These are phyloP conservation scores for Anthopleura xanthogrammica DNA, from an alignment of 92 coral and sea anemone species.

Conservation along the genomic window DNA sequence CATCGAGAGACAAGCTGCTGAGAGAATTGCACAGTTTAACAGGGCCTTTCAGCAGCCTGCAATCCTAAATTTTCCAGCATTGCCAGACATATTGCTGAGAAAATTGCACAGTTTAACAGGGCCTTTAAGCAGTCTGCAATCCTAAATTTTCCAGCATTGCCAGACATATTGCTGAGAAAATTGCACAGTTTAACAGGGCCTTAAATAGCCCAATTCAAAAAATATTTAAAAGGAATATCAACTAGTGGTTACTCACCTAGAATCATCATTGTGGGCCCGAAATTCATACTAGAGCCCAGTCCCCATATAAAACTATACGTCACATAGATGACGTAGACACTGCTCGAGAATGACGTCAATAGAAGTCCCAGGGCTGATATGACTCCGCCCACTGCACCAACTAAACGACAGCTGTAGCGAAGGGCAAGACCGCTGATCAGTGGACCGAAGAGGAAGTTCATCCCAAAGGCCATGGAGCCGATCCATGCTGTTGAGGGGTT, in stretches of 20 bases:
- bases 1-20: no score
- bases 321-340: conserved; percentile 74
- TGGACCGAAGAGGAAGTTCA: conserved; percentile 88
- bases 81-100: no score
- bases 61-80: no score
- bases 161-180: no score
- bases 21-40: no score
- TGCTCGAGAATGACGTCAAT: conserved; percentile 81
- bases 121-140: no score
- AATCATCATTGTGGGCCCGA: conserved; percentile 87
- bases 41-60: no score
- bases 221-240: neutral
- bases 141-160: no score
- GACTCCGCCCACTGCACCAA: conserved; percentile 71
- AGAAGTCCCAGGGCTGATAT: conserved; percentile 76
- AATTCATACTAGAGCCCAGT: conserved; percentile 82
- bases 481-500: conserved; percentile 72
- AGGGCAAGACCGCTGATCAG: conserved; percentile 74
- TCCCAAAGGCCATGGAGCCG: conserved; percentile 89
- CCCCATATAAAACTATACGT: conserved; percentile 93
- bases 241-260: conserved; percentile 44
- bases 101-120: no score
- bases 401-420: conserved; percentile 79
- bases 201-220: neutral
- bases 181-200: no score